Conservation (phyloP, 2,888 invertebrate genomes). For the Drosophila testacea region DNA sequence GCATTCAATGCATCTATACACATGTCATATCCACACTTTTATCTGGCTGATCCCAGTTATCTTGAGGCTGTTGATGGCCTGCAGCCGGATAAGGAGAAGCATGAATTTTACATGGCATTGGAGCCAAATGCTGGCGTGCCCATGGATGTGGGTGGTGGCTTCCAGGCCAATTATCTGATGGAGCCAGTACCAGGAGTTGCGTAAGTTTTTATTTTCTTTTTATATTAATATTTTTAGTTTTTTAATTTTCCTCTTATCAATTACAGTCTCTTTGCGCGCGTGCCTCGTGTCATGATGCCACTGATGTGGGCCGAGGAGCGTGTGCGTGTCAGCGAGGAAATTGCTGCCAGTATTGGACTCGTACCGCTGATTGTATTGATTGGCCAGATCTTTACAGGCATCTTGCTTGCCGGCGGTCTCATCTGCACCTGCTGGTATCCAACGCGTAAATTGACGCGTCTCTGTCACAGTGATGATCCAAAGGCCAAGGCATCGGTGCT, state of each 20-base stretch:
- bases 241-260: not conserved
- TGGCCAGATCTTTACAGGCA: conserved; percentile 86
- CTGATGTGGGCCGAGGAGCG: conserved; percentile 92
- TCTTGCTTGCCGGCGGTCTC: conserved; percentile 85
- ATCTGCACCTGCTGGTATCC: conserved; percentile 84
- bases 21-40: conserved; percentile 93
- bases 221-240: conserved; percentile 77
- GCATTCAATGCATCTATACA: conserved; percentile 92
- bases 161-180: conserved; percentile 91
- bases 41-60: conserved; percentile 90
- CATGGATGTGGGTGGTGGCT: conserved; percentile 90
- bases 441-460: conserved; percentile 71
- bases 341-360: conserved; percentile 86
- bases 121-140: conserved; percentile 93
- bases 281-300: conserved; percentile 88
- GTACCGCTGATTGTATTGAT: conserved; percentile 87
- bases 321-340: conserved; percentile 87
- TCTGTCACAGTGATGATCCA: conserved; percentile 74
- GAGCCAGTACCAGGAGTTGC: conserved; percentile 87
- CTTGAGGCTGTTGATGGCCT: conserved; percentile 89
- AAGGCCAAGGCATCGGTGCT: conserved; percentile 72
- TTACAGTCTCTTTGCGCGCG: conserved; percentile 63
- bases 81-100: conserved; percentile 88
- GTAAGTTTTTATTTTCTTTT: conserved; percentile 86
- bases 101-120: conserved; percentile 91